Evolutionary conservation across 2,888 invertebrate species (phyloP), one percentile per base, ranked within the genome.

Genomic region (Brachyptera putata): DNA sequence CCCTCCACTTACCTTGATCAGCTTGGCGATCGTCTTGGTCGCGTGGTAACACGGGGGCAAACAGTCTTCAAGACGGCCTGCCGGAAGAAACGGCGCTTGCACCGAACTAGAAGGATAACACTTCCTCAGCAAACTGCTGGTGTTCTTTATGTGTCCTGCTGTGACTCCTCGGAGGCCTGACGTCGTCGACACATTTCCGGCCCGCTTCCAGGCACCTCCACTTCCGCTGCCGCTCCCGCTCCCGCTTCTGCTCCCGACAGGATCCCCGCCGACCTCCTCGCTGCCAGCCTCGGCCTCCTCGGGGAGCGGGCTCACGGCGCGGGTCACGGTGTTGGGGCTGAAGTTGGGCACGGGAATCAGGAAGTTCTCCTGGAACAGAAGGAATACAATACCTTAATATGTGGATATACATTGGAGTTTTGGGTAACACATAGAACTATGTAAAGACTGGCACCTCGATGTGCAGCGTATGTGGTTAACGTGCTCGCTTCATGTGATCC

Each of bases 41-140:
- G 78, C 75, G 49, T 79, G 76, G 69, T 80, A 80, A 65, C 79
- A 78, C 1, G 83, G 80, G 1, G 84, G 83, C 5, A 84, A 74
- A 66, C 79, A 81, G 62, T 78, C 76, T 36, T 80, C 77, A 60
- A 83, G 72, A 60, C 69, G 66, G 30, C 77, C 74, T 18, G 76
- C 73, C 25, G 77, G 74, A 66, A 77, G 67, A 62, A 76, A 71
- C 48, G 75, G 74, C 60, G 73, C 75, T 63, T 75, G 73, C 59
- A 71, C 67, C 56, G 70, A 70, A 26, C 72, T 67, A 22, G 74
- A 73, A 3, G 74, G 73, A 64, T 74, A 74, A 66, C 75, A 75
- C 30, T 72, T 72, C 30, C 74, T 67, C 39, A 74, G 70, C 13
- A 75, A 68, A 57, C 69, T 69, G 62, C 64, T 65, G n/a, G 64